phyloP scores from a whole-genome alignment of 2,113 vertebrate genomes.

The Phaetusa simplex region DNA sequence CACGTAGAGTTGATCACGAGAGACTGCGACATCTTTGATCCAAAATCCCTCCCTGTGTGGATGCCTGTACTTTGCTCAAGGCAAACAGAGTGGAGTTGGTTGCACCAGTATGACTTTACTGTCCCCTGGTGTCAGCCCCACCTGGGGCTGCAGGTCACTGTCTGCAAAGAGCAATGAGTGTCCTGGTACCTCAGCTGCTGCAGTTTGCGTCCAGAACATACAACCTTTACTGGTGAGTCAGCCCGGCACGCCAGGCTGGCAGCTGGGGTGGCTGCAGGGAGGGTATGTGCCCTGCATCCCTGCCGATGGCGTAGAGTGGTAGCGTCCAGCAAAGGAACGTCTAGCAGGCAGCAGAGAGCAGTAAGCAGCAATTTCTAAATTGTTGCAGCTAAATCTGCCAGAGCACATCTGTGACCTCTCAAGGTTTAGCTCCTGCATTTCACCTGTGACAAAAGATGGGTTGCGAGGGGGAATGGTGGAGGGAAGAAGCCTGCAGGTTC shows the following conservation, averaged over 20 bases:
- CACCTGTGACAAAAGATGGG: background rate
- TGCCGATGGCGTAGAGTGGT: background rate
- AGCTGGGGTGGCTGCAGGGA: background rate
- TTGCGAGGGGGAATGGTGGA: rapidly evolving
- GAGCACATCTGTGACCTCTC: background rate
- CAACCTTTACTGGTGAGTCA: background rate
- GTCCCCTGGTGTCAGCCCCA: background rate
- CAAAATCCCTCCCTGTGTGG: background rate
- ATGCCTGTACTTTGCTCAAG: background rate
- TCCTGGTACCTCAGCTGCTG: background rate
- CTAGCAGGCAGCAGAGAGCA: background rate
- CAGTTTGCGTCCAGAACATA: rapidly evolving
- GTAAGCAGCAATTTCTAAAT: background rate
- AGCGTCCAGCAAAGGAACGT: background rate
- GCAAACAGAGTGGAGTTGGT: background rate
- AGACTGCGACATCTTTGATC: rapidly evolving
- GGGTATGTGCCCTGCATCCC: background rate
- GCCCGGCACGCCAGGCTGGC: rapidly evolving
- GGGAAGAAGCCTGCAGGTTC: background rate
- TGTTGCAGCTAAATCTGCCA: background rate
- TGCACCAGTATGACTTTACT: too few species aligned
- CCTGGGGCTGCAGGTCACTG: background rate
- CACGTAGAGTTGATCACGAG: rapidly evolving
- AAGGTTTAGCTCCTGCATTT: background rate
- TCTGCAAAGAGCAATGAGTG: too few species aligned